Evolutionary conservation across 2,888 invertebrate genomes (phyloP), one percentile per base, ranked within the genome.

Genomic region (Amiota mariae): DNA sequence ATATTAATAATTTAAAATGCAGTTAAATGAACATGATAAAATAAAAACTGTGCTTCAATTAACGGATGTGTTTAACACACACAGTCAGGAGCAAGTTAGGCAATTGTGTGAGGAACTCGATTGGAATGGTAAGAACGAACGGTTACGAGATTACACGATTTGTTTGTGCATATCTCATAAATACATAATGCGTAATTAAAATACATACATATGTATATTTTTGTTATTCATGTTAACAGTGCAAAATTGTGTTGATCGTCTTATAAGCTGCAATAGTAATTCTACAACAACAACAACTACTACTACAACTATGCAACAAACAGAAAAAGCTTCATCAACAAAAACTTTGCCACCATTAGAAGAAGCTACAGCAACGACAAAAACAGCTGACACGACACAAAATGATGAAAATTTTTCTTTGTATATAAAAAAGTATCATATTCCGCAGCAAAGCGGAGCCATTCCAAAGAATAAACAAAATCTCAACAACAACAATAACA

Each of bases 121-220:
- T 18, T 57, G 73, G 72, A 71, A 73, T 57, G 76, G 72, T 77
- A 76, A 64, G 70, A 24, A 24, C 24, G 24, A 24, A 75, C 66
- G 59, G 67, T 63, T 36, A 63, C 4, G n/a, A 36, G n/a, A n/a
- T n/a, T n/a, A n/a, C 24, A 24, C 24, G 24, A 51, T 51, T 46
- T 13, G 49, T 70, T 68, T 10, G 71, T n/a, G n/a, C n/a, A n/a
- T 49, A 18, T 47, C 47, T 56, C 9, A 46, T n/a, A 36, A 36
- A 72, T 72, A 74, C 13, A 75, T 74, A 80, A 72, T 80, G 79
- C 79, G 79, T 77, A 80, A 75, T 79, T 77, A 68, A 71, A 73
- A 72, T n/a, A n/a, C n/a, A n/a, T n/a, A n/a, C n/a, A n/a, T n/a
- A n/a, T n/a, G n/a, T n/a, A 8, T 56, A 49, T 49, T 10, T 46